These are phyloP conservation scores for Gymnobelideus leadbeateri DNA, from an alignment of 2,113 vertebrate genomes.

Conservation along the genomic window DNA sequence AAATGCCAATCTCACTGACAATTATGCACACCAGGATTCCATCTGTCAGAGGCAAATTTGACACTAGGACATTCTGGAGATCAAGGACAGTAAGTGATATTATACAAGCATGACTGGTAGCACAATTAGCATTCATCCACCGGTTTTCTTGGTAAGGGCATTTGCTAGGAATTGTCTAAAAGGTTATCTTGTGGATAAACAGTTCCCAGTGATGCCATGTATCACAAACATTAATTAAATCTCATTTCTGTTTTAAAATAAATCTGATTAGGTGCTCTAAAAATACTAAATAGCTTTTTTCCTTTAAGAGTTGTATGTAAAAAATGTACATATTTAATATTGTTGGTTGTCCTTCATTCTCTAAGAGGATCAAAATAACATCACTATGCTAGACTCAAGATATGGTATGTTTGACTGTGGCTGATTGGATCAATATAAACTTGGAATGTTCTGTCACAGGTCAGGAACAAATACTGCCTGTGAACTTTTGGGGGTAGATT, in stretches of 20 bases:
- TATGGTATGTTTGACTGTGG: too few species aligned
- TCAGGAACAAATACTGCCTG: too few species aligned
- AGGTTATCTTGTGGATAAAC: conserved; percentile 1
- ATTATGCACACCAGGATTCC: conserved; percentile 18
- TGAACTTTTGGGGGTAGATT: too few species aligned
- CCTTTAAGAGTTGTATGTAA: too few species aligned
- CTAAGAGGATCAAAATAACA: too few species aligned
- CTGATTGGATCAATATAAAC: too few species aligned
- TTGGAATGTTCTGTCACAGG: too few species aligned
- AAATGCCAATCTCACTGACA: background rate
- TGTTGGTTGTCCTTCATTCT: too few species aligned
- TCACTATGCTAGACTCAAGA: too few species aligned
- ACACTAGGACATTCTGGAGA: background rate
- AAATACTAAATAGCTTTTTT: too few species aligned
- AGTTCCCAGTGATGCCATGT: background rate
- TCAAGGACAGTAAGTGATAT: conserved; percentile 28
- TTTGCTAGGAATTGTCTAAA: conserved; percentile 19
- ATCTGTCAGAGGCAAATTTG: conserved; percentile 46
- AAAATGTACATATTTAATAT: too few species aligned
- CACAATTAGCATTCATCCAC: conserved; percentile 19
- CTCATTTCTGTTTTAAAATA: background rate
- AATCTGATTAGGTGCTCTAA: too few species aligned
- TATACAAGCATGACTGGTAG: conserved; percentile 20
- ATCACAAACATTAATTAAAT: conserved; percentile 7
- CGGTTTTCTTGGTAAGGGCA: conserved; percentile 36